A percentile compares a stretch with the other conserved stretches of the same genome.
phyloP scores from a whole-genome alignment of 2,888 invertebrate genomes.

The Pollenia amentaria region DNA sequence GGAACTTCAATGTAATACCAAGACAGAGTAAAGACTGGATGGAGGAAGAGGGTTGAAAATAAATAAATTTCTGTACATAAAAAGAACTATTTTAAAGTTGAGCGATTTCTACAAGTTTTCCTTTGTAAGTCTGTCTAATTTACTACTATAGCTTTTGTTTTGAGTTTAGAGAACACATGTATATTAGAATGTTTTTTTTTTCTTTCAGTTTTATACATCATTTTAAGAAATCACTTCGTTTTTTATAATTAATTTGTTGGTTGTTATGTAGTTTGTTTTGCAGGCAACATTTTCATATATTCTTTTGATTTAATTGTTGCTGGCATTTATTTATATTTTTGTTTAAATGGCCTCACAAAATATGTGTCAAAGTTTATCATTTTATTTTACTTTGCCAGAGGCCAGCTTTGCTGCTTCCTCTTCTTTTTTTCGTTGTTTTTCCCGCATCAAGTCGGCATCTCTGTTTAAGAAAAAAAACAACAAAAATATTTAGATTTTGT shows the following conservation, averaged over 20 bases:
- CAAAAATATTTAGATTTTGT: neutral
- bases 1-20: slow-evolving; percentile 54
- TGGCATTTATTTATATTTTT: slow-evolving; percentile 21
- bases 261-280: neutral
- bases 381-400: slow-evolving; percentile 77
- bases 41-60: neutral
- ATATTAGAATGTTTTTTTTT: slow-evolving; percentile 58
- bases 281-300: neutral
- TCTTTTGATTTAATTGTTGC: slow-evolving; percentile 1
- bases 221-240: slow-evolving; percentile 51
- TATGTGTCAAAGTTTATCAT: slow-evolving; percentile 44
- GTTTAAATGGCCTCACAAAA: slow-evolving; percentile 43
- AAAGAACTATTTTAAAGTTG: slow-evolving; percentile 31
- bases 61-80: neutral
- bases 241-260: slow-evolving; percentile 25
- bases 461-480: slow-evolving; percentile 84
- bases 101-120: slow-evolving; percentile 30
- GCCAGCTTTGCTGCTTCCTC: slow-evolving; percentile 79
- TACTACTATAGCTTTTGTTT: slow-evolving; percentile 14
- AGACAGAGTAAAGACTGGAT: slow-evolving; percentile 22
- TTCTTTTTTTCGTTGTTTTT: slow-evolving; percentile 93
- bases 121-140: slow-evolving; percentile 12
- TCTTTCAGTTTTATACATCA: slow-evolving; percentile 39
- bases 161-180: slow-evolving; percentile 58
- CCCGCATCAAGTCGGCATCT: slow-evolving; percentile 95